phyloP scores from a whole-genome alignment of 2,888 invertebrate genomes.

The Habrosyne pyritoides region DNA sequence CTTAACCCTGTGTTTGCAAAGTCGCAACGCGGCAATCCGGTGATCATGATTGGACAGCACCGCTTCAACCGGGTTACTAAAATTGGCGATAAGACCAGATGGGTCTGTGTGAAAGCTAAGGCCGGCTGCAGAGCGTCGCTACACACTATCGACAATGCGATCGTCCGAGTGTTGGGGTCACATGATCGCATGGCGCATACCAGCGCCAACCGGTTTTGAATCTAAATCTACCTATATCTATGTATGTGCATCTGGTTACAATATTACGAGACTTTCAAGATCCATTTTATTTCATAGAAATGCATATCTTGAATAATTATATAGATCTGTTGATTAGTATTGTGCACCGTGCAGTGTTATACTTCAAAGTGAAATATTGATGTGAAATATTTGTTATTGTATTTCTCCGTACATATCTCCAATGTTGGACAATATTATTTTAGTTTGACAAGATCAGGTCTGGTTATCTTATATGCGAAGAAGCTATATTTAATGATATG shows the following conservation, averaged over 20 bases:
- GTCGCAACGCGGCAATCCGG: conserved; percentile 38
- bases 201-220: conserved; percentile 59
- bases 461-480: too few relatives aligned
- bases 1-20: conserved; percentile 33
- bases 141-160: conserved; percentile 62
- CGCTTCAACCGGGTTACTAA: conserved; percentile 23
- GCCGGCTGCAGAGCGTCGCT: conserved; percentile 61
- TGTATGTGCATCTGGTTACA: too few relatives aligned
- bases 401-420: too few relatives aligned
- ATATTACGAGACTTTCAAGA: neutral
- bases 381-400: too few relatives aligned
- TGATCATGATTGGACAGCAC: conserved; percentile 28
- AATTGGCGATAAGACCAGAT: conserved; percentile 30
- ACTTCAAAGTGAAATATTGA: too few relatives aligned
- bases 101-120: conserved; percentile 50
- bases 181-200: conserved; percentile 61
- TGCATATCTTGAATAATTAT: too few relatives aligned
- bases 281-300: neutral
- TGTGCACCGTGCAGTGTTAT: too few relatives aligned
- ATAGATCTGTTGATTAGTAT: too few relatives aligned
- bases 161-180: conserved; percentile 63
- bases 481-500: too few relatives aligned
- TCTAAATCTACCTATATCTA: too few relatives aligned
- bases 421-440: too few relatives aligned
- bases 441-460: too few relatives aligned